A percentile compares a stretch with the other conserved stretches of the same genome.
Evolutionary conservation across 2,113 vertebrate species (phyloP).

Genomic region (Forbesichthys papilliferus): DNA sequence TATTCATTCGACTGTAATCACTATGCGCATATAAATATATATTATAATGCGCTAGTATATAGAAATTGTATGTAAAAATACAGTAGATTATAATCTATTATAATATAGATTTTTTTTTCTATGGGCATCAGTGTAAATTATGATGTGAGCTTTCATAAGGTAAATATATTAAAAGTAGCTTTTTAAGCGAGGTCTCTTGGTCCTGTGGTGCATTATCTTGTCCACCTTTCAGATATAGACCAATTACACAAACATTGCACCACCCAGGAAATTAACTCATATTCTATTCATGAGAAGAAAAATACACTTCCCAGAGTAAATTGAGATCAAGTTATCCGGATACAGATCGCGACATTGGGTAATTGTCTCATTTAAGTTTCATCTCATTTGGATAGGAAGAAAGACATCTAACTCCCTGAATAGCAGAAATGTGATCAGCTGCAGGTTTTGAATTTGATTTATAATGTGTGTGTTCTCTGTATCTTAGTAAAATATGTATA

Average conservation of each 20-base stretch:
- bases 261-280: conserved; percentile 67
- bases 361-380: conserved; percentile 58
- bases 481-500: conserved; percentile 21
- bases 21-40: conserved; percentile 14
- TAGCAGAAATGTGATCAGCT: neutral
- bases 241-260: conserved; percentile 48
- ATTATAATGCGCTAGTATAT: neutral
- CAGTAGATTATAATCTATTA: no score
- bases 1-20: conserved; percentile 15
- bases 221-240: conserved; percentile 23
- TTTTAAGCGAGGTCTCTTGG: no score
- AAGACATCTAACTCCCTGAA: conserved; percentile 21
- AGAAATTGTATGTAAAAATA: neutral
- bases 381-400: conserved; percentile 34
- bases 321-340: conserved; percentile 37
- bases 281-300: conserved; percentile 59
- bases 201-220: conserved; percentile 18
- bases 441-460: conserved; percentile 32
- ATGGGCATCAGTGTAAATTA: conserved; percentile 13
- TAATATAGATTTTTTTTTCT: no score
- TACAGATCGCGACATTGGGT: conserved; percentile 24
- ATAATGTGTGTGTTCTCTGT: conserved; percentile 12
- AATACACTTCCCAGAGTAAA: conserved; percentile 48
- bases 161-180: no score
- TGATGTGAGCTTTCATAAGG: neutral